Evolutionary conservation across 2,113 vertebrate genomes (phyloP).

Genomic region (Cryptoleucopteryx plumbea): DNA sequence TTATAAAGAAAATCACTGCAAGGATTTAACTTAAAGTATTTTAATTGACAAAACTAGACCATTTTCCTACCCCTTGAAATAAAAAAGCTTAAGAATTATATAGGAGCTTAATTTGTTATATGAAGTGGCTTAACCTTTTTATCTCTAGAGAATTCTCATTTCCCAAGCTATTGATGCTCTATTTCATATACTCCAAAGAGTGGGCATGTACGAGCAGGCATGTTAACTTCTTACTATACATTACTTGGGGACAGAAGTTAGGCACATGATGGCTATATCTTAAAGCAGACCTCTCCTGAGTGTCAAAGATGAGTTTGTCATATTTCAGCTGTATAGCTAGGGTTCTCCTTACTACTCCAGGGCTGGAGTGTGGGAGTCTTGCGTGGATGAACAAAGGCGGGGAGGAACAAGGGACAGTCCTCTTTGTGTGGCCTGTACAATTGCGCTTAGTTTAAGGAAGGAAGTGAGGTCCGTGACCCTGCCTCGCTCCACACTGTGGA

Average conservation of each 20-base stretch:
- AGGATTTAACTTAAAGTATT: constrained; percentile 3
- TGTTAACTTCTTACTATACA: neutral
- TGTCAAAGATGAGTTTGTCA: neutral
- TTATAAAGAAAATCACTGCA: neutral
- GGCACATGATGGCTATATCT: neutral
- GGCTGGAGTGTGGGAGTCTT: neutral
- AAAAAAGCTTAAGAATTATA: constrained; percentile 8
- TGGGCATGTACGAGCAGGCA: neutral
- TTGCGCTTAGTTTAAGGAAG: constrained; percentile 41
- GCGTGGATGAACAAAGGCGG: neutral
- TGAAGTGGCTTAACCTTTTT: constrained; percentile 23
- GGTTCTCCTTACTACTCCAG: neutral
- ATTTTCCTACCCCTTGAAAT: neutral
- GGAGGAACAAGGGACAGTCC: neutral
- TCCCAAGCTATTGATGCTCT: neutral
- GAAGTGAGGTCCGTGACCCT: constrained; percentile 41
- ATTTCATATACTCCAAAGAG: neutral
- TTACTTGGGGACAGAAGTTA: neutral
- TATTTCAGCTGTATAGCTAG: neutral
- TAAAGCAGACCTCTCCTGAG: neutral
- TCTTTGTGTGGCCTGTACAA: constrained; percentile 30
- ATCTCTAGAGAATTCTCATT: neutral
- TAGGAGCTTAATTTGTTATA: neutral
- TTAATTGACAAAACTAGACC: neutral
- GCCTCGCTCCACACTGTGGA: constrained; percentile 12